Base-by-base conservation (phyloP, 2,888 invertebrate genomes). In the Monochamus alternatus region DNA sequence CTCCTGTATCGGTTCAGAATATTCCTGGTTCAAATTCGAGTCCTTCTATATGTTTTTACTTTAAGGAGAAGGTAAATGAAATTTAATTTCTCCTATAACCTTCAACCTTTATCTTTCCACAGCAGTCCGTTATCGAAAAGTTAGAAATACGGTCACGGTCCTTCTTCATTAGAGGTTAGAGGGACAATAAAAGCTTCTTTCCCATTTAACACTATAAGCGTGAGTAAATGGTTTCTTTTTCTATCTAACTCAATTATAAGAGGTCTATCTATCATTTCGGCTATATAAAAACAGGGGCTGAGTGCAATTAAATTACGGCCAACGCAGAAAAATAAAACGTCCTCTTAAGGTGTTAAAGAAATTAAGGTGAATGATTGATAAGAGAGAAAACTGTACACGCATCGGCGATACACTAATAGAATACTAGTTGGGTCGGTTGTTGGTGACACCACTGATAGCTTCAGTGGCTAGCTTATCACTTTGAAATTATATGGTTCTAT, bases 381-480 rank as follows among this genome's bases (percentile, higher is more conserved):
- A 60, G 59, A 69, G 59, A 69, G 59, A 69, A 69, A 67, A 69
- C 38, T 7, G 43, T 3, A 22, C 58, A 55, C 66, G 67, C 73
- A 65, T 66, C 67, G 43, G 32, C 44, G 43, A 22, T 22, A 52
- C 69, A 47, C 55, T 74, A 74, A 74, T 74, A 63, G 66, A 74
- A 68, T 63, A 68, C 74, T 74, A 68, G 74, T 69, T 74, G 69
- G 51, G 63, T 43, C 55, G 68, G 55, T 31, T 74, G 74, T 31
- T 62, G 14, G 74, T 74, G 74, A 74, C 69, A 22, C 22, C 22
- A 22, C 1, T 22, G 22, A 22, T 22, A 74, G 74, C 30, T 43
- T 64, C 30, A 7, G 63, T 44, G 44, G 64, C 60, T 69, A 60
- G 44, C 62, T 70, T 70, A 60, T 70, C 60, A 30, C 5, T 22